A percentile compares a stretch with the other conserved stretches of the same genome.
phyloP scores from a whole-genome alignment of 2,888 invertebrate genomes.

The Priapulus caudatus region DNA sequence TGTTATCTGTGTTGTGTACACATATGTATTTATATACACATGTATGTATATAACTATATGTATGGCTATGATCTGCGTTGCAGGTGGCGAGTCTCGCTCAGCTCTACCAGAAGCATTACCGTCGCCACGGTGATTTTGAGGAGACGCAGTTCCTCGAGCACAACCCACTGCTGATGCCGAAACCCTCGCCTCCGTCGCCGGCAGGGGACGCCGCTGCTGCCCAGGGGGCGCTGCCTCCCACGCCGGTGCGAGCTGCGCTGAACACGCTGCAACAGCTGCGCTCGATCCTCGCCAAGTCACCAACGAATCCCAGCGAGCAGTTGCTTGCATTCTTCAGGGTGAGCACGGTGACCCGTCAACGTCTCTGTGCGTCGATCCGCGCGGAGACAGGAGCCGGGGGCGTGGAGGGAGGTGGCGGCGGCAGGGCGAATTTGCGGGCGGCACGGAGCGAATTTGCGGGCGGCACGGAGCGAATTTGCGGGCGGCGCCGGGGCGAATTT shows the following conservation, averaged over 20 bases:
- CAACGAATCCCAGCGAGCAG: not conserved
- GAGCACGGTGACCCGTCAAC: too few species aligned
- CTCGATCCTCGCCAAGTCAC: not conserved
- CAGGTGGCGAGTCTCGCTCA: not conserved
- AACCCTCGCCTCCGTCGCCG: not conserved
- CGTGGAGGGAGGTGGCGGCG: too few species aligned
- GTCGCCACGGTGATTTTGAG: not conserved
- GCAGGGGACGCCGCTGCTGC: not conserved
- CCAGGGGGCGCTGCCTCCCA: not conserved
- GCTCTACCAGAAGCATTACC: not conserved
- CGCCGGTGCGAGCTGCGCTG: not conserved
- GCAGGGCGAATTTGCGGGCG: too few species aligned
- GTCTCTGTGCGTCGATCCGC: too few species aligned
- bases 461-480: too few species aligned
- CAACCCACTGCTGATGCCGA: not conserved
- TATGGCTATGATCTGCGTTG: too few species aligned
- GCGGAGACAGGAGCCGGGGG: too few species aligned
- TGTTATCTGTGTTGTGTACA: too few species aligned
- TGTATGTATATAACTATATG: too few species aligned
- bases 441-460: too few species aligned
- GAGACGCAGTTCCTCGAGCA: not conserved
- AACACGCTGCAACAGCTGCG: slow-evolving; percentile 1
- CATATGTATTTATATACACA: too few species aligned
- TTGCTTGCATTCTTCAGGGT: not conserved
- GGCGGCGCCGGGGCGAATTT: too few species aligned